phyloP scores from a whole-genome alignment of 2,888 invertebrate species.

The Drosophila nigricruria region DNA sequence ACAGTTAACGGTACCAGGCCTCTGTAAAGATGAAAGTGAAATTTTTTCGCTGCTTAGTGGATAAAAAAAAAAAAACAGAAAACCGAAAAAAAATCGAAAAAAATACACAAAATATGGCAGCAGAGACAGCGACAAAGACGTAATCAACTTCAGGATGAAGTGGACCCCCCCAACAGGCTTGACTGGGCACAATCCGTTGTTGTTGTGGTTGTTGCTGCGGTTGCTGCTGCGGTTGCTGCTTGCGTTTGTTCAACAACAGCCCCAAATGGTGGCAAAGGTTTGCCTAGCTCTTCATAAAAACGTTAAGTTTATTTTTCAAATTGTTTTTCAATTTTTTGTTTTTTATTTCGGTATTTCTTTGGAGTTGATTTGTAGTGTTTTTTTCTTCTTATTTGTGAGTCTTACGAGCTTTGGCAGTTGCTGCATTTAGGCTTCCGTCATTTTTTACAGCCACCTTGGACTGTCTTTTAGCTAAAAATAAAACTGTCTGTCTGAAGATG shows the following conservation, averaged over 20 bases:
- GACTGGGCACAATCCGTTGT: conserved; percentile 58
- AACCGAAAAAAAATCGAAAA: conserved; percentile 9
- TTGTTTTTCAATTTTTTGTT: conserved; percentile 25
- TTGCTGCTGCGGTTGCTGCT: conserved; percentile 27
- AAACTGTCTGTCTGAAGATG: conserved; percentile 36
- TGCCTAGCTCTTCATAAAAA: conserved; percentile 65
- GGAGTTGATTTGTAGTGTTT: conserved; percentile 37
- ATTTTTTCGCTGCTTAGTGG: conserved; percentile 50
- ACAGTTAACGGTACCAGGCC: conserved; percentile 66
- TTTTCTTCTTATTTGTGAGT: conserved; percentile 20
- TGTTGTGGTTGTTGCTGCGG: conserved; percentile 28
- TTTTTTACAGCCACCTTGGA: conserved; percentile 42
- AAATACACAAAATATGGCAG: conserved; percentile 49
- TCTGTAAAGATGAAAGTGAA: conserved; percentile 75
- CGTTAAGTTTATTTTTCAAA: conserved; percentile 27
- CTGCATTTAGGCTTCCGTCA: conserved; percentile 52
- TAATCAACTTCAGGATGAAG: conserved; percentile 82
- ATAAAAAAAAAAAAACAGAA: conserved; percentile 28
- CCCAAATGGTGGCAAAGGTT: conserved; percentile 59
- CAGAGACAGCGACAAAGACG: conserved; percentile 59
- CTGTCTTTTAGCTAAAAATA: conserved; percentile 20
- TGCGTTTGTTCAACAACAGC: conserved; percentile 58
- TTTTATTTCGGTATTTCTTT: conserved; percentile 33
- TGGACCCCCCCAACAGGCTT: conserved; percentile 70
- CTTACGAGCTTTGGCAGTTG: conserved; percentile 32